Conservation (phyloP, 2,888 invertebrate genomes). For the Clusia tigrina region DNA sequence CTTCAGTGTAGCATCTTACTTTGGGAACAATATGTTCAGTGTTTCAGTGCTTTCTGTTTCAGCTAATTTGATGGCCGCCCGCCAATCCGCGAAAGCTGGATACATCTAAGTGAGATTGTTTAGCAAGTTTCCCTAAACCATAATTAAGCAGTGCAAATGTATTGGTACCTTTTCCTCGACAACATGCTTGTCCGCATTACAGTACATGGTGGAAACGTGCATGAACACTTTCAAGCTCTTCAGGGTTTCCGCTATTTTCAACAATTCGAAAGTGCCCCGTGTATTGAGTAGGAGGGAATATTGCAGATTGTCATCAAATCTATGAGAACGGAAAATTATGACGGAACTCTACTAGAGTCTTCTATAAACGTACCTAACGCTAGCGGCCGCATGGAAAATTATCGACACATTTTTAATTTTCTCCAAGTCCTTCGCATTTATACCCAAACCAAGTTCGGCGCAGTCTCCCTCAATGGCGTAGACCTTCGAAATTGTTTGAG, state of each 20-base stretch:
- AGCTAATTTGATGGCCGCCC: slow-evolving; percentile 71
- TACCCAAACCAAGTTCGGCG: slow-evolving; percentile 68
- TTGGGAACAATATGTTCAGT: slow-evolving; percentile 68
- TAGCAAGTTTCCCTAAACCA: neutral
- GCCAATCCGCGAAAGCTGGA: slow-evolving; percentile 72
- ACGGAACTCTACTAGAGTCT: slow-evolving; percentile 39
- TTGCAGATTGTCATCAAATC: slow-evolving; percentile 81
- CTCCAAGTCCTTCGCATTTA: slow-evolving; percentile 65
- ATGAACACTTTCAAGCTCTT: slow-evolving; percentile 70
- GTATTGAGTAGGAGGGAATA: slow-evolving; percentile 72
- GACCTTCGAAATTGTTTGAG: slow-evolving; percentile 70
- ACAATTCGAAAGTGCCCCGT: slow-evolving; percentile 72
- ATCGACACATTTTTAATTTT: slow-evolving; percentile 71
- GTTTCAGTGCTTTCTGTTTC: slow-evolving; percentile 70
- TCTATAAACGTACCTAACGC: slow-evolving; percentile 69
- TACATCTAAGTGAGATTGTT: slow-evolving; percentile 44
- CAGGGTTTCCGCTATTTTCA: slow-evolving; percentile 69
- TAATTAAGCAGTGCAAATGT: neutral
- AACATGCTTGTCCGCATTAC: slow-evolving; percentile 77
- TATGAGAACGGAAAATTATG: slow-evolving; percentile 59
- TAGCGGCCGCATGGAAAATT: slow-evolving; percentile 82
- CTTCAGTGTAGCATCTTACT: slow-evolving; percentile 63
- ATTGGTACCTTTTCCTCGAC: slow-evolving; percentile 76
- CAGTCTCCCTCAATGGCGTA: slow-evolving; percentile 73
- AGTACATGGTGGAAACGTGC: slow-evolving; percentile 89